Evolutionary conservation across 2,888 invertebrate species (phyloP), one percentile per base, ranked within the genome.

Genomic region (Apotomis betuletana): DNA sequence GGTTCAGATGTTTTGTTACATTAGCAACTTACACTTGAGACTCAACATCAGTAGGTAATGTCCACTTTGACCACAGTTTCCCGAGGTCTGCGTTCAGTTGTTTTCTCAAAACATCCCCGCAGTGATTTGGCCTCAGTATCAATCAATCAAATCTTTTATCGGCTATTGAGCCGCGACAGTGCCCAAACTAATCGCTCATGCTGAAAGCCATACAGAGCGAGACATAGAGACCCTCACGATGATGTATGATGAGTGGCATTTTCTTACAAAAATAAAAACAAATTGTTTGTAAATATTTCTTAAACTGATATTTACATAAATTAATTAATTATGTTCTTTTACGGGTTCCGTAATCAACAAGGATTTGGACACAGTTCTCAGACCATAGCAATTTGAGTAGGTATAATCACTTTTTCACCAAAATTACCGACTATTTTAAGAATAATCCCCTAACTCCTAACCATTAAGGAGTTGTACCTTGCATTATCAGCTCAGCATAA

Each of bases 91-190:
- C 10, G 15, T 15, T 44, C 27, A 55, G 13, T 6, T 12, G 55
- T n/a, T 57, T 55, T 46, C 9, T 13, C 0, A 57, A 55, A 12
- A n/a, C 55, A 65, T 46, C n/a, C n/a, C 65, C 46, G 13, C 55
- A 65, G 27, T 8, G 55, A 65, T 65, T 55, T 46, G 57, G 55
- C 44, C 55, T 65, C 54, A 57, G 65, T 59, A 59, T 65, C 70
- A 65, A 70, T 70, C 64, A 65, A 70, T 70, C 69, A 52, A 58
- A 15, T 41, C 59, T 58, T 70, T 62, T 65, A 70, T 70, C 70
- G 52, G 52, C 63, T n/a, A 41, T 57, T 57, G 64, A 54, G 54
- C 54, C 27, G 12, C 63, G 49, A 67, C 67, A 13, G 63, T 57
- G 27, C 10, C 69, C 64, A 51, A 70, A 64, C 49, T 64, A 59